Percentiles rank a stretch among this genome's conserved stretches.
These are phyloP conservation scores for Echinarachnius parma DNA, from an alignment of 53 echinoderm and acorn worm genomes.

Conservation along the genomic window DNA sequence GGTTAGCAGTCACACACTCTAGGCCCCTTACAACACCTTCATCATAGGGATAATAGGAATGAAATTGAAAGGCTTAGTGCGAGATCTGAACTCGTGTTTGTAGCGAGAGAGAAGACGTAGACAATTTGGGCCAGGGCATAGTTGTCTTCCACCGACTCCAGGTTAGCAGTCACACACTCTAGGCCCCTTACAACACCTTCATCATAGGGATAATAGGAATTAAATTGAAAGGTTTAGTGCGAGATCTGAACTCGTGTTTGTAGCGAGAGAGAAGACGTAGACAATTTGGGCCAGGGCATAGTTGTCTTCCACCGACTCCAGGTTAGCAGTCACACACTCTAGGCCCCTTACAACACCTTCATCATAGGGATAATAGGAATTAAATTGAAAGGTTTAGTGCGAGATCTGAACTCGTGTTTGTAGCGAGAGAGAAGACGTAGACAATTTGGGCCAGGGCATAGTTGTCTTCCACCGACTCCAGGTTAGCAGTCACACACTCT, in stretches of 20 bases:
- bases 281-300: constrained; percentile 75
- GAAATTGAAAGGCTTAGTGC: too few species aligned
- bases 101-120: constrained; percentile 66
- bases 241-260: too few species aligned
- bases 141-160: constrained; percentile 57
- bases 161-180: constrained; percentile 30
- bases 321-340: constrained; percentile 30
- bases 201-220: constrained; percentile 24
- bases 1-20: constrained; percentile 30
- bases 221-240: too few species aligned
- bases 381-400: too few species aligned
- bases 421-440: constrained; percentile 66
- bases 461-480: constrained; percentile 57
- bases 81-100: too few species aligned
- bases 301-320: constrained; percentile 57
- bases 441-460: constrained; percentile 75
- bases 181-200: constrained; percentile 31
- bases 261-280: constrained; percentile 66
- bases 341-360: constrained; percentile 31
- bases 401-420: too few species aligned
- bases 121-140: constrained; percentile 75
- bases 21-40: constrained; percentile 31
- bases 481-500: constrained; percentile 30
- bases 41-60: too few species aligned
- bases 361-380: constrained; percentile 24